Evolutionary conservation across 2,797 vertebrate species (phyloP).

Genomic region (Etheostoma perlongum): DNA sequence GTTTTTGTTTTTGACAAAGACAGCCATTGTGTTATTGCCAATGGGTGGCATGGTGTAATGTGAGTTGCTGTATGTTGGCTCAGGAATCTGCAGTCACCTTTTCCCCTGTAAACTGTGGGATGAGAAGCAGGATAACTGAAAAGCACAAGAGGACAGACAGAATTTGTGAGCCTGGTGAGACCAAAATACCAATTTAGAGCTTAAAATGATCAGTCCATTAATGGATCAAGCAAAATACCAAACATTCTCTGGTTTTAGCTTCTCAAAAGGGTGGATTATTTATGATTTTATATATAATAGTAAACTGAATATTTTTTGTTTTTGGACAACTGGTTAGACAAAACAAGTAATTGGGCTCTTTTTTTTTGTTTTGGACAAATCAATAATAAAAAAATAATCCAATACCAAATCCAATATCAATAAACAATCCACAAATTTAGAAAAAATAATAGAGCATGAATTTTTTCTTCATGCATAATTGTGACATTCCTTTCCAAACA

Average conservation of each 20-base stretch:
- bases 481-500: background rate
- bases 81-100: constrained; percentile 72
- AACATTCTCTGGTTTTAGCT: background rate
- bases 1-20: constrained; percentile 82
- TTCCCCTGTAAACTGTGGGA: constrained; percentile 38
- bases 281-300: background rate
- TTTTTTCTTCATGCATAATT: background rate
- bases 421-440: background rate
- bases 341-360: background rate
- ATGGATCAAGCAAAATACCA: background rate
- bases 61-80: constrained; percentile 80
- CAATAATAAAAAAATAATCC: background rate
- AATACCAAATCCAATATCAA: background rate
- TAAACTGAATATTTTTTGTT: background rate
- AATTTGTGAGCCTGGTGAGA: background rate
- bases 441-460: no score
- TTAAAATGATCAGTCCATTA: background rate
- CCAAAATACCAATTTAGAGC: background rate
- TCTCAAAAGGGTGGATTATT: background rate
- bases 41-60: constrained; percentile 83
- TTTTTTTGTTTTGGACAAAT: no score
- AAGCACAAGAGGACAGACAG: constrained; percentile 27
- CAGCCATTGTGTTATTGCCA: constrained; percentile 80
- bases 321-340: background rate
- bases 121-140: constrained; percentile 34